Evolutionary conservation across 1,140 invertebrate species (phyloP).

Genomic region (Cryptotermes secundus): DNA sequence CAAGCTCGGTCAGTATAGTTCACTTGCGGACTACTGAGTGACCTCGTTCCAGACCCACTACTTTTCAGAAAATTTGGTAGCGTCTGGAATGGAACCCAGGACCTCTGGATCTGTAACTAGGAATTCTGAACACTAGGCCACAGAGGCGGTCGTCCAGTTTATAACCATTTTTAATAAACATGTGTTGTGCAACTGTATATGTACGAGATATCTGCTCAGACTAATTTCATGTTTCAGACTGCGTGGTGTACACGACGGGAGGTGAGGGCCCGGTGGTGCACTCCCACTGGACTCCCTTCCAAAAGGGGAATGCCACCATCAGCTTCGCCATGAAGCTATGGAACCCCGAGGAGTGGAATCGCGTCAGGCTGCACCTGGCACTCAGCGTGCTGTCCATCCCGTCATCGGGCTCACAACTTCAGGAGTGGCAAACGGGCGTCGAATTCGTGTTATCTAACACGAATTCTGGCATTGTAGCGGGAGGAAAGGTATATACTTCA

Average conservation of each 20-base stretch:
- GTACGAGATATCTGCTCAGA: too few species aligned
- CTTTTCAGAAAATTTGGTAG: too few species aligned
- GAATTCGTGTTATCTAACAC: slow-evolving; percentile 2
- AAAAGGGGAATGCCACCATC: background rate
- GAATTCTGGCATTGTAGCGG: slow-evolving; percentile 13
- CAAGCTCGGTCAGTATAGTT: too few species aligned
- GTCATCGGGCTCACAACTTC: background rate
- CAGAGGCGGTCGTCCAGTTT: too few species aligned
- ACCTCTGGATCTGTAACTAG: too few species aligned
- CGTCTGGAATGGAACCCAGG: too few species aligned
- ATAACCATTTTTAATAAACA: too few species aligned
- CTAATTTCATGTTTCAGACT: background rate
- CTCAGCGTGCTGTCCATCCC: background rate
- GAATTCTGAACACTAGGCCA: too few species aligned
- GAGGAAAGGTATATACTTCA: background rate
- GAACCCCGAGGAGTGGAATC: background rate
- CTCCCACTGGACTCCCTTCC: background rate
- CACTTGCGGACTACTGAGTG: too few species aligned
- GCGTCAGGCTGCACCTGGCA: background rate
- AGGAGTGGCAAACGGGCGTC: background rate
- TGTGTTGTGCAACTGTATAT: too few species aligned
- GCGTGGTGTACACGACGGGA: background rate
- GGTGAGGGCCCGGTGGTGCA: background rate
- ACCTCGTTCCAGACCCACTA: too few species aligned
- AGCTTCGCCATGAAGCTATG: background rate